Base-by-base conservation (phyloP, 2,797 vertebrate species). In the Telmatherina bonti region DNA sequence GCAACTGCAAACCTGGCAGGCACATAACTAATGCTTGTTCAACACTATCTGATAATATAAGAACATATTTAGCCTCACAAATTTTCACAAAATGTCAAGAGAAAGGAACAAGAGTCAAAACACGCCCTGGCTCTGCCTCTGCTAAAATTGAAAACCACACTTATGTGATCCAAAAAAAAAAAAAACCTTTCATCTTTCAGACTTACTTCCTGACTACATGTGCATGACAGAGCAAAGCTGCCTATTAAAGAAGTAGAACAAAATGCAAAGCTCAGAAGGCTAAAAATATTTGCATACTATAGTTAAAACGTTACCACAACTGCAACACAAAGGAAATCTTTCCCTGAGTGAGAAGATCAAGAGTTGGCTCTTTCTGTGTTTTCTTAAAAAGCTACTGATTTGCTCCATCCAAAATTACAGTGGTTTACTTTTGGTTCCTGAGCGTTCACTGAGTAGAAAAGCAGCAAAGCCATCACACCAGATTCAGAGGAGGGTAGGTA, bases 361-460 rank as follows among this genome's bases (percentile, higher is more conserved):
- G 7, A 73, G 66, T 68, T 72, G 68, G 70, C 68, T 51, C 22
- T 59, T 16, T 58, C 26, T 45, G 54, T 49, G 18, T 68, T 81
- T 82, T 80, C 78, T 68, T 73, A 36, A 80, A 79, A 84, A 82
- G 70, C 71, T 70, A 47, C 70, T 27, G 60, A 77, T 66, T 78
- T 56, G 26, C 71, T 71, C 51, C 2, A 4, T 78, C 62, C 52
- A 76, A 88, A 91, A 89, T 88, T 83, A 91, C 72, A 90, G 76
- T 38, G 65, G 72, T 67, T 62, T 68, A 65, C 67, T 76, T 86
- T 79, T 71, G 73, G 71, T 73, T 77, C 51, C 53, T 82, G 57
- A 76, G 68, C 47, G 29, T 54, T 63, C 35, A 49, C 49, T 36
- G 7, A 31, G 31, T 29, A 30, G 29, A 59, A 63, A n/a, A 49